A percentile compares a stretch with the other conserved stretches of the same genome.
Evolutionary conservation across 2,797 vertebrate genomes (phyloP).

Genomic region (Todus mexicanus): DNA sequence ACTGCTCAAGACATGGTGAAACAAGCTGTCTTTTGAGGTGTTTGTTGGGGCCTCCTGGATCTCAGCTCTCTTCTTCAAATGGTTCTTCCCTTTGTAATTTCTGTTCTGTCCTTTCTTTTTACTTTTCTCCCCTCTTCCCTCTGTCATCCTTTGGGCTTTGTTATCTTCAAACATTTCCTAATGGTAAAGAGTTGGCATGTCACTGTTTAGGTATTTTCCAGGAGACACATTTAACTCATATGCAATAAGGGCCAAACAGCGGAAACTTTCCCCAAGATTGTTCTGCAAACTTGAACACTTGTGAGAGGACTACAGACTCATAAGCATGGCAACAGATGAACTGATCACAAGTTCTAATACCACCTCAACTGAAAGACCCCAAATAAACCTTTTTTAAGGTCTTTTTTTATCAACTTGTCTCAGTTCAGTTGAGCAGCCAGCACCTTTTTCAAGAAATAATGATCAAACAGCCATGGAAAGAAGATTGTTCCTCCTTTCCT

Average conservation of each 20-base stretch:
- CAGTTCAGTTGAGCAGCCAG: not conserved
- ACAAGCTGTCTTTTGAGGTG: not conserved
- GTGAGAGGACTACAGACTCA: not conserved
- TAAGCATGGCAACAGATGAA: not conserved
- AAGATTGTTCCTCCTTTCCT: not conserved
- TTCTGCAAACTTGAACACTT: not conserved
- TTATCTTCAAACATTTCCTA: not conserved
- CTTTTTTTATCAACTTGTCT: not conserved
- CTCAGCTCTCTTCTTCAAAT: not conserved
- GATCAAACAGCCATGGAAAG: not conserved
- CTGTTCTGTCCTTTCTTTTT: not conserved
- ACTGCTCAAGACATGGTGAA: not conserved
- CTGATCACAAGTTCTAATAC: not conserved
- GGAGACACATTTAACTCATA: not conserved
- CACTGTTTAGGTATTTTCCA: not conserved
- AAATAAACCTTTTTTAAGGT: not conserved
- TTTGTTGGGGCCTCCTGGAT: not conserved
- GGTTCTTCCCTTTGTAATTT: not conserved
- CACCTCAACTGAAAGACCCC: not conserved
- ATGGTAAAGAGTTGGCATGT: not conserved
- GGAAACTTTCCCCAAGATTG: not conserved
- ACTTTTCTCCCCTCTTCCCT: not conserved
- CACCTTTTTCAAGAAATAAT: not conserved
- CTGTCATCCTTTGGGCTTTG: not conserved
- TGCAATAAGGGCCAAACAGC: not conserved